phyloP scores from a whole-genome alignment of 2,888 invertebrate genomes.

The Steinernema scapterisci region DNA sequence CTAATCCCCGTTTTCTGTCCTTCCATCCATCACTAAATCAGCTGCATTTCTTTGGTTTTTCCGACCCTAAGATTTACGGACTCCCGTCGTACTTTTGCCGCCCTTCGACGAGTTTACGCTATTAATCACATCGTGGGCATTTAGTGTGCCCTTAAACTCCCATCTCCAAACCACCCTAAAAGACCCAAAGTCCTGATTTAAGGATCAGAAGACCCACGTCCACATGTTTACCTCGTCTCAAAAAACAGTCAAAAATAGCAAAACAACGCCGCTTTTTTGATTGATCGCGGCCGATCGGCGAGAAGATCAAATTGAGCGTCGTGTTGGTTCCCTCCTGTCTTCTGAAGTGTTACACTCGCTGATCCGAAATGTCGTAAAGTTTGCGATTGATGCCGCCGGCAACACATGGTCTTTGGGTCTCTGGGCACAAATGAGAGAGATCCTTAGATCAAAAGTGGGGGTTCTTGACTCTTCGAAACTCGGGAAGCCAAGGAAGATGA shows the following conservation, averaged over 20 bases:
- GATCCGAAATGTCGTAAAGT: not conserved
- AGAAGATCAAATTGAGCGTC: not conserved
- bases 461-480: no score
- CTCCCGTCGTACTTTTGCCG: no score
- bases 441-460: no score
- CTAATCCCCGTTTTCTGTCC: no score
- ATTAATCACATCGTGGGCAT: not conserved
- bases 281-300: not conserved
- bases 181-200: not conserved
- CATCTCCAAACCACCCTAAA: not conserved
- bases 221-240: not conserved
- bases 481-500: no score
- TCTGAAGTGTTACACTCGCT: constrained; percentile 10
- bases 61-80: no score
- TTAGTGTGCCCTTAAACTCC: not conserved
- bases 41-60: no score
- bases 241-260: constrained; percentile 14
- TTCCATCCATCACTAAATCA: no score
- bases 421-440: no score
- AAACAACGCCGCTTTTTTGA: constrained; percentile 7
- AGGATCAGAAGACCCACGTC: not conserved
- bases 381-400: not conserved
- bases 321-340: no score
- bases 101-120: no score
- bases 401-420: no score